A percentile compares a stretch with the other conserved stretches of the same genome.
These are phyloP conservation scores for Cepaea hortensis DNA, from an alignment of 2,888 invertebrate species.

Conservation along the genomic window DNA sequence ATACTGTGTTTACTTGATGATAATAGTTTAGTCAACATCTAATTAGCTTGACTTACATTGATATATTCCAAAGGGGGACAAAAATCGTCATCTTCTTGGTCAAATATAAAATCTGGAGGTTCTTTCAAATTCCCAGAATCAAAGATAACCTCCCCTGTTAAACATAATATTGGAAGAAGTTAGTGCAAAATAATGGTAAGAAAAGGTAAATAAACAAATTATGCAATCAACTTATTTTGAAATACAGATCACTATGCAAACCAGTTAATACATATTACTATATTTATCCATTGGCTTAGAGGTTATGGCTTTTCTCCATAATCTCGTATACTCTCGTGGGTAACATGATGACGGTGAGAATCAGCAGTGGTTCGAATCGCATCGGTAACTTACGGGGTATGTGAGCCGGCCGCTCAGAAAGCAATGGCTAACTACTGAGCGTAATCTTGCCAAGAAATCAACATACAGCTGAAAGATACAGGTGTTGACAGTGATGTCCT, in stretches of 20 bases:
- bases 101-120: slow-evolving; percentile 86
- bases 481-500: too few species aligned
- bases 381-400: too few species aligned
- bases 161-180: neutral
- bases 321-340: too few species aligned
- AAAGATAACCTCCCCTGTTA: slow-evolving; percentile 83
- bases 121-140: slow-evolving; percentile 81
- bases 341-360: too few species aligned
- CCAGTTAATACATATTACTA: neutral
- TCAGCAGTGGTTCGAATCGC: too few species aligned
- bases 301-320: too few species aligned
- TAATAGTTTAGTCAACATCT: neutral
- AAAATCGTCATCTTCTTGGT: slow-evolving; percentile 81
- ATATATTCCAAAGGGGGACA: slow-evolving; percentile 79
- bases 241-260: neutral
- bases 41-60: slow-evolving; percentile 54
- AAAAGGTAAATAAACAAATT: neutral
- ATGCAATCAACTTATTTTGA: neutral
- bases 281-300: too few species aligned
- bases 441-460: too few species aligned
- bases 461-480: too few species aligned
- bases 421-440: too few species aligned
- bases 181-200: neutral
- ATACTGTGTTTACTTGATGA: too few species aligned
- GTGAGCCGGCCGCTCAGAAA: too few species aligned